Percentiles rank a stretch among this genome's conserved stretches.
phyloP scores from a whole-genome alignment of 1,140 invertebrate genomes.

The Leucophenga varia region DNA sequence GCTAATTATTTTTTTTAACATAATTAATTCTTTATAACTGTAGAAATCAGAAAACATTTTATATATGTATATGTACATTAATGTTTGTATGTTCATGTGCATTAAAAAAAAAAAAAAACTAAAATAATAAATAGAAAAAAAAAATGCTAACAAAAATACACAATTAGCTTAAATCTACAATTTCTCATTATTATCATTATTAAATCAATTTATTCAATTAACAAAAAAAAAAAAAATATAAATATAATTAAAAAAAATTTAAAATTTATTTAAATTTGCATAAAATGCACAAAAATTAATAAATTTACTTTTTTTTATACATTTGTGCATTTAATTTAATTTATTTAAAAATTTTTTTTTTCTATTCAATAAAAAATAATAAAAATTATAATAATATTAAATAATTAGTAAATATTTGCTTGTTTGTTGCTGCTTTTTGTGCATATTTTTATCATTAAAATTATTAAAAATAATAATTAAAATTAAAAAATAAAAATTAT shows the following conservation, averaged over 20 bases:
- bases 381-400: no score
- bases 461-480: no score
- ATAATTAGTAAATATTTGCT: slow-evolving; percentile 26
- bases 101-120: slow-evolving; percentile 18
- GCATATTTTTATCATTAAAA: slow-evolving; percentile 35
- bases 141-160: slow-evolving; percentile 12
- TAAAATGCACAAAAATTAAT: no score
- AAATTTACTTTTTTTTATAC: background rate
- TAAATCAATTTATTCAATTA: slow-evolving; percentile 1
- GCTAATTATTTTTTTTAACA: no score
- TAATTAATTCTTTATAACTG: no score
- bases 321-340: no score
- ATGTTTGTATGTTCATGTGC: slow-evolving; percentile 5
- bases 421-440: slow-evolving; percentile 56
- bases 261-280: background rate
- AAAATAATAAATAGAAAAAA: slow-evolving; percentile 26
- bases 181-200: no score
- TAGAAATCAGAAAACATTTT: no score
- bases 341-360: no score
- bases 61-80: no score
- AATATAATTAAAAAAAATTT: slow-evolving; percentile 4
- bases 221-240: background rate
- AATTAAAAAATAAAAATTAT: slow-evolving; percentile 25
- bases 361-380: no score
- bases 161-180: background rate